Conservation (phyloP, 1,140 invertebrate genomes). For the Trachymyrmex septentrionalis region DNA sequence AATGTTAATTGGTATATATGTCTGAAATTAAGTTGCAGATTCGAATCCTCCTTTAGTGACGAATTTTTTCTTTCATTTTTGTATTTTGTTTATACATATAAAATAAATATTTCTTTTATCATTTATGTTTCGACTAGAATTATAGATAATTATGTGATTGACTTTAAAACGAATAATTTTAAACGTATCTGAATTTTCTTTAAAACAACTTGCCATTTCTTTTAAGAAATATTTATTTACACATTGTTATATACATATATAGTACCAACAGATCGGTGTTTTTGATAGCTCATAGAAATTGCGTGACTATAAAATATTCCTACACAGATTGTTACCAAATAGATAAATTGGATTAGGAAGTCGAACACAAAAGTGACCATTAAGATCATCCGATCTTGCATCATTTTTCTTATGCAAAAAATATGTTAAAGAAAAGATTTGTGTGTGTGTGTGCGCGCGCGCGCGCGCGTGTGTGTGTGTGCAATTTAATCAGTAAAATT, state of each 20-base stretch:
- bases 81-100: too few species aligned
- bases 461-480: too few species aligned
- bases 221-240: background rate
- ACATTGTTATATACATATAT: background rate
- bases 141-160: too few species aligned
- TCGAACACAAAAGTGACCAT: background rate
- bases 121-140: too few species aligned
- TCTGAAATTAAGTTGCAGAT: too few species aligned
- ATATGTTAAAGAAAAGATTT: background rate
- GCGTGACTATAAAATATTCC: background rate
- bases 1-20: too few species aligned
- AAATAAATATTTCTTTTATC: too few species aligned
- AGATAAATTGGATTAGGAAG: background rate
- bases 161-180: too few species aligned
- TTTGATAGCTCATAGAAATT: background rate
- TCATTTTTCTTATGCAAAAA: background rate
- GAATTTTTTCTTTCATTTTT: too few species aligned
- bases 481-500: background rate
- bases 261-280: background rate
- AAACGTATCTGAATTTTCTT: too few species aligned
- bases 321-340: background rate
- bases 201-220: background rate
- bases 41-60: too few species aligned
- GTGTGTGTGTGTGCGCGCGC: too few species aligned
- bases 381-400: background rate